Evolutionary conservation across 37 sponge, comb jelly and placozoan genomes (phyloP).

Genomic region (Bolinopsis microptera): DNA sequence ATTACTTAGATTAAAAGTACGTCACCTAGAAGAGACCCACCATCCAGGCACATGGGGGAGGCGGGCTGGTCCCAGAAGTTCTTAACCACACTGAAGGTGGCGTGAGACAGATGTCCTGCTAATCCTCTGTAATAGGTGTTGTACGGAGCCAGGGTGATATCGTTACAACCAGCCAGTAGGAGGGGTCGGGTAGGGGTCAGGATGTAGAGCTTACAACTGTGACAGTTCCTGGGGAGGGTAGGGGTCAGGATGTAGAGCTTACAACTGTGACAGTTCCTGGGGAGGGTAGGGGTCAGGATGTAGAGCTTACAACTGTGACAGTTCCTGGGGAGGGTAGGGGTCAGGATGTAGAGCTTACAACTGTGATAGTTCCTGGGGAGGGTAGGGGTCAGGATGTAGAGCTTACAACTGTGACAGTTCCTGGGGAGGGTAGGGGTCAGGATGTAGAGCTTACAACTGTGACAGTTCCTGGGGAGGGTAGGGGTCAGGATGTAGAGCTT

Average conservation of each 20-base stretch:
- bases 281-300: not conserved
- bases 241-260: not conserved
- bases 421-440: too few relatives aligned
- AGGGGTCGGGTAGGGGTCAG: constrained; percentile 48
- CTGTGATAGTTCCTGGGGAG: not conserved
- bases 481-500: too few relatives aligned
- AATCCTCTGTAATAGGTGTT: constrained; percentile 65
- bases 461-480: too few relatives aligned
- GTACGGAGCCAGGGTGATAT: constrained; percentile 66
- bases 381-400: too few relatives aligned
- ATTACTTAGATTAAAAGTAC: too few relatives aligned
- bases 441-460: too few relatives aligned
- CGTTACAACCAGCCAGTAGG: constrained; percentile 55
- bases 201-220: constrained; percentile 52
- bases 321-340: not conserved
- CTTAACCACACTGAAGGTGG: constrained; percentile 5
- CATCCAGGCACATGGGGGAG: constrained; percentile 49
- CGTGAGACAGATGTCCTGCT: constrained; percentile 28
- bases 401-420: constrained; percentile 25
- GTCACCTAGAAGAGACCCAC: too few relatives aligned
- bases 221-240: constrained; percentile 33
- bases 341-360: not conserved
- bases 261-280: not conserved
- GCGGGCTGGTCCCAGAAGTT: constrained; percentile 36
- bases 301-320: constrained; percentile 22